Base-by-base conservation (phyloP, 2,797 vertebrate genomes). In the Rhinichthys osculus region DNA sequence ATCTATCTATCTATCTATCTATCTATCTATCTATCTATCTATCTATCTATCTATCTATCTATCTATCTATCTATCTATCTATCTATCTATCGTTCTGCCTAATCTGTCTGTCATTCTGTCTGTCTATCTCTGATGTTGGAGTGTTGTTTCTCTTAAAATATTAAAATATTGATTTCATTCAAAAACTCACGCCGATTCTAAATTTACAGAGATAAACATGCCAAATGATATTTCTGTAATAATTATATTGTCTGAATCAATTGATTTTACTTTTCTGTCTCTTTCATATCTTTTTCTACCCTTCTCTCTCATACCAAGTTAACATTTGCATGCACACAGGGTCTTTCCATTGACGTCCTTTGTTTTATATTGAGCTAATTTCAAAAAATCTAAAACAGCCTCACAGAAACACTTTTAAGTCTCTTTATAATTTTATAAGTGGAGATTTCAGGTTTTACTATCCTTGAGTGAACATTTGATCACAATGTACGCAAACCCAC, bases 41-140 rank as follows among this genome's bases (percentile, higher is more conserved):
- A 1, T 67, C 38, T 4, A 0, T 70, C 21, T 42, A 3, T 40
- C 5, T 88, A 50, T 81, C 79, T 87, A 13, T 89, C 19, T 59
- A 1, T 81, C 47, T 85, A 2, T 52, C 27, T 21, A 2, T 80
- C 42, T 11, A 4, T 44, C 42, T 44, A 1, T 44, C 40, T 62
- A 38, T 69, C 35, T 40, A 21, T 19, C 9, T 67, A 23, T 70
- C 67, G 38, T 1, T 50, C 17, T 84, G 2, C 79, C 21, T 27
- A 5, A 2, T 44, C 38, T 62, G 0, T 70, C 35, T 70, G 6
- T 38, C 2, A 0, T 16, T 67, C 33, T 71, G 5, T 70, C 21
- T 74, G 1, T 81, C 40, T 54, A 81, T 59, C 16, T 83, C 16
- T 50, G 62, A 52, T 50, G 14, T 62, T 74, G 70, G 21, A 62